These are phyloP conservation scores for Istiophorus platypterus DNA, from an alignment of 2,113 vertebrate genomes.

Conservation along the genomic window DNA sequence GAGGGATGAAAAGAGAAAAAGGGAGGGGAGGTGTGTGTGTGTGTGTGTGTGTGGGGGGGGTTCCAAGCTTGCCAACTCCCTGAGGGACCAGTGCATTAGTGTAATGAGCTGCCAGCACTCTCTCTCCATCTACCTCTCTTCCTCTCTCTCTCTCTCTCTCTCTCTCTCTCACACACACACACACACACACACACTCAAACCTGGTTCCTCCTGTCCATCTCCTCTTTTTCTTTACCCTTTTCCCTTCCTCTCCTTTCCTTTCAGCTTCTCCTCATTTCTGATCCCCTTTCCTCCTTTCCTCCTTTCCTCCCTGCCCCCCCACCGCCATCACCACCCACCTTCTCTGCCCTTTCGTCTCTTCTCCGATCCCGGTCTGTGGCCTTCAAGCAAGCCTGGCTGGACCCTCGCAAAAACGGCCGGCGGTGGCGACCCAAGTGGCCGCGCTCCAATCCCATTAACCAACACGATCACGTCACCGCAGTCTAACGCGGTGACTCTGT, in stretches of 20 bases:
- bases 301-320: not conserved
- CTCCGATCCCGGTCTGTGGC: not conserved
- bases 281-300: not conserved
- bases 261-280: constrained; percentile 9
- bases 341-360: not conserved
- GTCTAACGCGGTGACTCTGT: not conserved
- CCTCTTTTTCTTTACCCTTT: constrained; percentile 7
- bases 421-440: constrained; percentile 46
- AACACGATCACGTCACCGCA: constrained; percentile 24
- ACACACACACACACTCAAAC: constrained; percentile 37
- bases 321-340: no score
- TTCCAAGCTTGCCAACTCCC: constrained; percentile 74
- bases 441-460: constrained; percentile 51
- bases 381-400: constrained; percentile 1
- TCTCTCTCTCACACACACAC: constrained; percentile 28
- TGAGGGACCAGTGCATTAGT: constrained; percentile 80
- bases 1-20: constrained; percentile 43
- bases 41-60: no score
- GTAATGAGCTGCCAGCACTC: constrained; percentile 79
- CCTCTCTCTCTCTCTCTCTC: constrained; percentile 30
- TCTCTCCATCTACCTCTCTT: constrained; percentile 43
- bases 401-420: constrained; percentile 7
- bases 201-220: constrained; percentile 34
- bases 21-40: no score
- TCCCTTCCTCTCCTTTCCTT: constrained; percentile 15